Evolutionary conservation across 2,797 vertebrate species (phyloP).

Genomic region (Sardinella longiceps): DNA sequence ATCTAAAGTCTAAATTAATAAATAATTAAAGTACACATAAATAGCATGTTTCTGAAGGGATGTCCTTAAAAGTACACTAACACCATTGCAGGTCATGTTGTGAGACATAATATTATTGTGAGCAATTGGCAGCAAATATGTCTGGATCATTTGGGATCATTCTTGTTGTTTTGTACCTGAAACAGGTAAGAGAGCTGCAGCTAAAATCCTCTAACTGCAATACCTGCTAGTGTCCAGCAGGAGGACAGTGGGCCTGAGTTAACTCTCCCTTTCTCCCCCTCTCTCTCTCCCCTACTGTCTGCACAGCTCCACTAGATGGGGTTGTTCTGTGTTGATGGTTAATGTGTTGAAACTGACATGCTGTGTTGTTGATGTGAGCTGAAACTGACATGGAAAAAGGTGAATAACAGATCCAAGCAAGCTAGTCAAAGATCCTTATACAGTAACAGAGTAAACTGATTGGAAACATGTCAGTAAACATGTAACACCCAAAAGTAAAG

Average conservation of each 20-base stretch:
- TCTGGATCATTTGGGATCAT: neutral
- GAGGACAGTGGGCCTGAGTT: neutral
- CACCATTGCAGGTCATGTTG: neutral
- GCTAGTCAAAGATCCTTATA: neutral
- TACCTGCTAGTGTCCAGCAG: neutral
- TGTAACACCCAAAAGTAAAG: no score
- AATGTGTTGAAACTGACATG: neutral
- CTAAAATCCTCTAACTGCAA: neutral
- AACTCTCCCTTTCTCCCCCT: neutral
- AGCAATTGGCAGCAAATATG: neutral
- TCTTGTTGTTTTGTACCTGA: neutral
- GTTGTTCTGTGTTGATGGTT: neutral
- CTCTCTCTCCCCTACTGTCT: neutral
- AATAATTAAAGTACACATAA: neutral
- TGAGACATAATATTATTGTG: neutral
- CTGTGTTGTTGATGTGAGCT: neutral
- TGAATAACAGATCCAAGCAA: neutral
- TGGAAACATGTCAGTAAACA: no score
- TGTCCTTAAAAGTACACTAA: no score
- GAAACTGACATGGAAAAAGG: neutral
- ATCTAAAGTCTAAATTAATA: no score
- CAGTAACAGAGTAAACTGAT: no score
- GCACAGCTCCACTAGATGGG: neutral
- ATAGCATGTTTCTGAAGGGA: neutral
- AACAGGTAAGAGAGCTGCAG: neutral